Conservation (phyloP, 2,797 vertebrate genomes). For the Percopsis omiscomaycus region DNA sequence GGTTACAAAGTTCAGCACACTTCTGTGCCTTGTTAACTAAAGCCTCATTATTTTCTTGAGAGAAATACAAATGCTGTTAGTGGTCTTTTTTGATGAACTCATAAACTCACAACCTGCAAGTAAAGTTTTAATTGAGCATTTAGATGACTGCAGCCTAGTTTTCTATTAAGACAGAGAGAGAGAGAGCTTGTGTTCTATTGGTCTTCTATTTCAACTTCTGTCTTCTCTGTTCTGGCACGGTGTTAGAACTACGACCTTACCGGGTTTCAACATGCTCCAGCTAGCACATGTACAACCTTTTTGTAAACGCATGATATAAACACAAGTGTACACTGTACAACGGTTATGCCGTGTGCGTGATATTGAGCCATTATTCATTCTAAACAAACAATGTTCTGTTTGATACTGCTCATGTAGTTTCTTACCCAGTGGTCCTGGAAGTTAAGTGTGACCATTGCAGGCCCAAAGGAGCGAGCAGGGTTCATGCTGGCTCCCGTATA, state of each 20-base stretch:
- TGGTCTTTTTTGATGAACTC: background rate
- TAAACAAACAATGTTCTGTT: background rate
- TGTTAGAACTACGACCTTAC: slow-evolving; percentile 41
- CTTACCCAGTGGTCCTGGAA: slow-evolving; percentile 96
- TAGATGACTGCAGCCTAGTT: background rate
- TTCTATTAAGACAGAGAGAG: background rate
- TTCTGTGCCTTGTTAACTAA: slow-evolving; percentile 31
- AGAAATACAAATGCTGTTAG: slow-evolving; percentile 7
- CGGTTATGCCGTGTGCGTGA: too few species aligned
- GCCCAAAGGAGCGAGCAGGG: slow-evolving; percentile 93
- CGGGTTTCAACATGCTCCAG: slow-evolving; percentile 32
- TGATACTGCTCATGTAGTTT: slow-evolving; percentile 1
- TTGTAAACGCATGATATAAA: too few species aligned
- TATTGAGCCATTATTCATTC: background rate
- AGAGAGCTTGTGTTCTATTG: background rate
- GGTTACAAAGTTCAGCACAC: slow-evolving; percentile 29
- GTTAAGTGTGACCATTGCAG: slow-evolving; percentile 88
- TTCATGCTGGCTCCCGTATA: slow-evolving; percentile 98
- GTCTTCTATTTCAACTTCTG: slow-evolving; percentile 4
- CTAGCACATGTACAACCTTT: too few species aligned
- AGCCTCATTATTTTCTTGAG: slow-evolving; percentile 23
- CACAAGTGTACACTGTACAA: too few species aligned
- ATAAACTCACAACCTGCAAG: background rate
- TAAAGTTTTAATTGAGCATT: background rate
- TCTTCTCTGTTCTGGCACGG: slow-evolving; percentile 21